These are phyloP conservation scores for Eupeodes latifasciatus DNA, from an alignment of 2,888 invertebrate genomes.

Conservation along the genomic window DNA sequence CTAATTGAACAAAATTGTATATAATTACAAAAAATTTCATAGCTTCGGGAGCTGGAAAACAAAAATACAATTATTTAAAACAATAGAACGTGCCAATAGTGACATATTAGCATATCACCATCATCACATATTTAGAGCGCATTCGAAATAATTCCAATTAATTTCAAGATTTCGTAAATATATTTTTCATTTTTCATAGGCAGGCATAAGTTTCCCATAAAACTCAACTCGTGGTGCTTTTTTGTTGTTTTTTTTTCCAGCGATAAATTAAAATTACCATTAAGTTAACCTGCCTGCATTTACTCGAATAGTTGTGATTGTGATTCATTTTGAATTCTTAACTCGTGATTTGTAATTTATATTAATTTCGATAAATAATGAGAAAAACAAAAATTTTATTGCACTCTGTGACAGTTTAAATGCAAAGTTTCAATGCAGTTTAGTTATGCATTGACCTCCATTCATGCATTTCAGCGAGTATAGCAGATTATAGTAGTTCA, in stretches of 20 bases:
- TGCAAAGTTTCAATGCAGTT: background rate
- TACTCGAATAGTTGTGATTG: background rate
- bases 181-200: background rate
- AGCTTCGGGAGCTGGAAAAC: constrained; percentile 5
- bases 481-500: too few relatives aligned
- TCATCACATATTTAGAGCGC: constrained; percentile 22
- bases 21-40: constrained; percentile 42
- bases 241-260: background rate
- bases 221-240: background rate
- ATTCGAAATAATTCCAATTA: constrained; percentile 45
- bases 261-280: background rate
- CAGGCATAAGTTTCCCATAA: background rate
- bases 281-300: constrained; percentile 19
- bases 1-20: constrained; percentile 47
- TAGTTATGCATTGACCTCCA: constrained; percentile 11
- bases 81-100: constrained; percentile 67
- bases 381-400: background rate
- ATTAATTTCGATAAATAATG: background rate
- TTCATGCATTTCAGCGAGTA: background rate
- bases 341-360: constrained; percentile 17
- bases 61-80: constrained; percentile 48
- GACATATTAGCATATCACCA: constrained; percentile 57
- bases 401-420: background rate
- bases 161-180: constrained; percentile 11
- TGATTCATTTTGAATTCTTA: constrained; percentile 37